These are phyloP conservation scores for Thryonomys swinderianus DNA, from an alignment of 2,113 vertebrate genomes.

Conservation along the genomic window DNA sequence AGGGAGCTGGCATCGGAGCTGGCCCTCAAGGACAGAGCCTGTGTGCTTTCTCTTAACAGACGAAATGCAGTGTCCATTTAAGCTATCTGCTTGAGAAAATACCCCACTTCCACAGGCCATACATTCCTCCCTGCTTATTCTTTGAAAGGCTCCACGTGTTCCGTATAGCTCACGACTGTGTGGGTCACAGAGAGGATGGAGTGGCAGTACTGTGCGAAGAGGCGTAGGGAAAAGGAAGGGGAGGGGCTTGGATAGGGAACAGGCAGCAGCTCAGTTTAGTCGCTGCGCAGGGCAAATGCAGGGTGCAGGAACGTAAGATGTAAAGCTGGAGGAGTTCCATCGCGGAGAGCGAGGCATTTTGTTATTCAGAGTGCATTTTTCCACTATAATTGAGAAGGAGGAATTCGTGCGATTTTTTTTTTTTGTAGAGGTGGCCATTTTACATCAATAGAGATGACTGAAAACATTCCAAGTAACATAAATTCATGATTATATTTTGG, in stretches of 20 bases:
- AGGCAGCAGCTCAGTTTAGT: background rate
- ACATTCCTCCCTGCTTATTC: conserved; percentile 46
- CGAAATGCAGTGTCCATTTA: conserved; percentile 36
- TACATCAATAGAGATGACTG: background rate
- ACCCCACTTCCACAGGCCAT: background rate
- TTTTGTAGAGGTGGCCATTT: background rate
- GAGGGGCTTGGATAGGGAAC: background rate
- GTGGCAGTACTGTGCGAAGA: too few species aligned
- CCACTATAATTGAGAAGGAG: background rate
- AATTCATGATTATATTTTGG: background rate
- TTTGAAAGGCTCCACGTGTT: conserved; percentile 10
- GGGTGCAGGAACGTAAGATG: accelerated
- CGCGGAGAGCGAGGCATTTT: background rate
- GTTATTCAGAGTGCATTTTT: background rate
- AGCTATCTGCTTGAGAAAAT: conserved; percentile 59
- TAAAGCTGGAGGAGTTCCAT: background rate
- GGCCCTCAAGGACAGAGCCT: conserved; percentile 57
- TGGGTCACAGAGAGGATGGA: background rate
- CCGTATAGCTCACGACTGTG: background rate
- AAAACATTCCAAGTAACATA: background rate
- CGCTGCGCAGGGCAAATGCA: background rate
- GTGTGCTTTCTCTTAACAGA: conserved; percentile 34
- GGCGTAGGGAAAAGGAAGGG: background rate
- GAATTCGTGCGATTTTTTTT: background rate
- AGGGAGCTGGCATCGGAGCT: background rate